Evolutionary conservation across 2,113 vertebrate genomes (phyloP), one percentile per base, ranked within the genome.

Genomic region (Gasterosteus aculeatus): DNA sequence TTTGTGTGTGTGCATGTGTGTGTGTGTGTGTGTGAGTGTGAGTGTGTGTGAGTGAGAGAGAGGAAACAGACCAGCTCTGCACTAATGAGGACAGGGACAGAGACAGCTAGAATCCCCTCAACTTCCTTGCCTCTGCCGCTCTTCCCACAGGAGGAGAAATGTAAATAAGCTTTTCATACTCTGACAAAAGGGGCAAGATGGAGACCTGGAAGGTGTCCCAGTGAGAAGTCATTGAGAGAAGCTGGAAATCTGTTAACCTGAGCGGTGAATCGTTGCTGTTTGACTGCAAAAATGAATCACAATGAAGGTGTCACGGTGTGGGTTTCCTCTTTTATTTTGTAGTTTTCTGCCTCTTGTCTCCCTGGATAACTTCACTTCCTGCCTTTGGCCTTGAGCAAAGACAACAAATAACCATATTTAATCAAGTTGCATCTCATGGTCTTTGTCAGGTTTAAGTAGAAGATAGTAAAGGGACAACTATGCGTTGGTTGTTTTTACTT

Each of bases 11-110:
- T 56, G 41, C 67, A n/a, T n/a, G n/a, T 56, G 62, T 72, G 53
- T 72, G 67, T 70, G 79, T 69, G 82, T 61, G 71, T 54, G 64
- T 64, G 60, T 64, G 67, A 33, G 64, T 72, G 72, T 47, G 56
- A 22, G 61, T 22, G 19, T 6, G 44, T 16, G 16, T 22, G 44
- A 68, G 33, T 26, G 33, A 54, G n/a, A 29, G 66, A 14, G 79
- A 56, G 75, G 54, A 72, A 80, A 78, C 77, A 84, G 79, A 87
- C 67, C 74, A 76, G 84, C 70, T 67, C 76, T 76, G 76, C 78
- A 73, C 85, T 91, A 91, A 91, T 91, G 88, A 91, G 88, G 80
- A 85, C 85, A 82, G 87, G 77, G 87, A 89, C 84, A 82, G 75
- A 88, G 70, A 82, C 80, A 87, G 85, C 69, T 51, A 82, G 82